Evolutionary conservation across 2,797 vertebrate species (phyloP).

Genomic region (Chaenodraco wilsoni): DNA sequence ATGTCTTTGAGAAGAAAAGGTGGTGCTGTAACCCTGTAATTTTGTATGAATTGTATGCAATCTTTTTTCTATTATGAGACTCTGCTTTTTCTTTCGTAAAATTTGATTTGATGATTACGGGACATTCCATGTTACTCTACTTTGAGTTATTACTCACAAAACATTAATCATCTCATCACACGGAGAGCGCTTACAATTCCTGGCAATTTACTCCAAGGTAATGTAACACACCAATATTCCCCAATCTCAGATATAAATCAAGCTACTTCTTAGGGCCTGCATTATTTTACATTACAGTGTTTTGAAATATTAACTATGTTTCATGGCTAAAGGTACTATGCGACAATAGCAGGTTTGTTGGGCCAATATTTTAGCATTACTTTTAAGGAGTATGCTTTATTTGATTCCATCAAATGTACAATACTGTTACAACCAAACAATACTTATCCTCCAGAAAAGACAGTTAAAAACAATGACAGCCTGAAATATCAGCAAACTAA

Average conservation of each 20-base stretch:
- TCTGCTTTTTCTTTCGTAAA: constrained; percentile 13
- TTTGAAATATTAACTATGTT: constrained; percentile 13
- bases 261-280: background rate
- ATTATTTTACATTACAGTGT: constrained; percentile 15
- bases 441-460: background rate
- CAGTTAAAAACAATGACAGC: background rate
- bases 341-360: background rate
- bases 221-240: constrained; percentile 28
- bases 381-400: background rate
- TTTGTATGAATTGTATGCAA: constrained; percentile 6
- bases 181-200: constrained; percentile 26
- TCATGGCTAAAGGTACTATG: constrained; percentile 3
- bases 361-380: background rate
- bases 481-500: background rate
- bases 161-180: constrained; percentile 43
- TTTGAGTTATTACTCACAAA: constrained; percentile 25
- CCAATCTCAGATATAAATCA: constrained; percentile 22
- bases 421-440: background rate
- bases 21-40: constrained; percentile 19
- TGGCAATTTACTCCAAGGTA: constrained; percentile 30
- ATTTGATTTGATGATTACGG: constrained; percentile 31
- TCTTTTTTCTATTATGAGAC: constrained; percentile 30
- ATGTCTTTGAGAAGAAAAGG: background rate
- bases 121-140: constrained; percentile 45
- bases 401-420: background rate